phyloP scores from a whole-genome alignment of 2,797 vertebrate genomes.

The Lagocephalus sceleratus region DNA sequence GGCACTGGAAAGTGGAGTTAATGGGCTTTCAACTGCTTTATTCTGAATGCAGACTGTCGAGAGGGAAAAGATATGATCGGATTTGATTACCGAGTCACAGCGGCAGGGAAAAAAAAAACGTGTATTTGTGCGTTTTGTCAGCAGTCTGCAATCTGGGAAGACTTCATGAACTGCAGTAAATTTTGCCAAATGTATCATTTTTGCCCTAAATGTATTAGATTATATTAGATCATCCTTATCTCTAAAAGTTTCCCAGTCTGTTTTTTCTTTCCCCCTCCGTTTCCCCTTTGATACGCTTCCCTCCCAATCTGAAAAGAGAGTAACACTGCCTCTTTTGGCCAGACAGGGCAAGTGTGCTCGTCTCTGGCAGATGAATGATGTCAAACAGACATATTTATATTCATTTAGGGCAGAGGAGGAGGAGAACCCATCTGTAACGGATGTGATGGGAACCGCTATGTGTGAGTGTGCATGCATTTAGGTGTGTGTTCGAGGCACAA shows the following conservation, averaged over 20 bases:
- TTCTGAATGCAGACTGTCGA: constrained; percentile 61
- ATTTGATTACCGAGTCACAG: constrained; percentile 51
- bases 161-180: constrained; percentile 20
- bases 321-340: constrained; percentile 69
- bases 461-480: constrained; percentile 39
- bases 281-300: constrained; percentile 25
- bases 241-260: constrained; percentile 31
- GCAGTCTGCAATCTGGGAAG: constrained; percentile 5
- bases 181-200: constrained; percentile 21
- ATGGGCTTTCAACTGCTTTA: constrained; percentile 65
- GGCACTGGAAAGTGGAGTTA: constrained; percentile 46
- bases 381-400: constrained; percentile 80
- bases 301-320: constrained; percentile 46
- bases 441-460: constrained; percentile 74
- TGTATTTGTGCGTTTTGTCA: constrained; percentile 23
- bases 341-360: constrained; percentile 49
- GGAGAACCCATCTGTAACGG: constrained; percentile 78
- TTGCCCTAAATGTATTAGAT: constrained; percentile 28
- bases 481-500: constrained; percentile 30
- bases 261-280: constrained; percentile 12
- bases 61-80: constrained; percentile 58
- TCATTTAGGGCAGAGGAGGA: constrained; percentile 76
- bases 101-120: constrained; percentile 44
- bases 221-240: constrained; percentile 39
- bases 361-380: constrained; percentile 76